These are phyloP conservation scores for Tauraco erythrolophus DNA, from an alignment of 2,113 vertebrate species.

Conservation along the genomic window DNA sequence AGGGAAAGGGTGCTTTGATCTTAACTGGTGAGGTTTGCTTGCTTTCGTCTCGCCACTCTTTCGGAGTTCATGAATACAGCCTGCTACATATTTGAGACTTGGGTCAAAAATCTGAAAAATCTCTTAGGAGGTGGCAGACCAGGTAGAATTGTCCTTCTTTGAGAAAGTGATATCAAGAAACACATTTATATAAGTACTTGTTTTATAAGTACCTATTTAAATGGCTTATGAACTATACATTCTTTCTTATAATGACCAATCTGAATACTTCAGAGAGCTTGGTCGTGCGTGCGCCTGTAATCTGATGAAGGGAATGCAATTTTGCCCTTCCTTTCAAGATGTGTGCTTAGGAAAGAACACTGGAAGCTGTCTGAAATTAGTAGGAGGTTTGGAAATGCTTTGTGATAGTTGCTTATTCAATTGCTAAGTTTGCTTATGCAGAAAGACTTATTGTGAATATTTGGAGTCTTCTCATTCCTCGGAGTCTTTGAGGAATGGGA, in stretches of 20 bases:
- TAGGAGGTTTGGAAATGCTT: neutral
- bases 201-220: neutral
- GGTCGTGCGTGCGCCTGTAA: neutral
- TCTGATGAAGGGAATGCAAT: neutral
- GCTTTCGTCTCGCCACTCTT: neutral
- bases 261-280: neutral
- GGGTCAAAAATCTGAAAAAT: neutral
- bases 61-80: neutral
- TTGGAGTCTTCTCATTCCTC: neutral
- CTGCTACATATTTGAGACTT: neutral
- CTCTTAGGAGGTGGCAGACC: neutral
- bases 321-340: neutral
- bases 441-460: neutral
- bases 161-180: neutral
- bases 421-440: neutral
- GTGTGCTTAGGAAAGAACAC: neutral
- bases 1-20: constrained; percentile 3
- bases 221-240: neutral
- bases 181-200: neutral
- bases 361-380: neutral
- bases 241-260: neutral
- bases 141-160: neutral
- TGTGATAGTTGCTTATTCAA: neutral
- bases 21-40: neutral
- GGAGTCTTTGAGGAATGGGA: neutral